Conservation (phyloP, 2,113 vertebrate species). For the Scophthalmus maximus region DNA sequence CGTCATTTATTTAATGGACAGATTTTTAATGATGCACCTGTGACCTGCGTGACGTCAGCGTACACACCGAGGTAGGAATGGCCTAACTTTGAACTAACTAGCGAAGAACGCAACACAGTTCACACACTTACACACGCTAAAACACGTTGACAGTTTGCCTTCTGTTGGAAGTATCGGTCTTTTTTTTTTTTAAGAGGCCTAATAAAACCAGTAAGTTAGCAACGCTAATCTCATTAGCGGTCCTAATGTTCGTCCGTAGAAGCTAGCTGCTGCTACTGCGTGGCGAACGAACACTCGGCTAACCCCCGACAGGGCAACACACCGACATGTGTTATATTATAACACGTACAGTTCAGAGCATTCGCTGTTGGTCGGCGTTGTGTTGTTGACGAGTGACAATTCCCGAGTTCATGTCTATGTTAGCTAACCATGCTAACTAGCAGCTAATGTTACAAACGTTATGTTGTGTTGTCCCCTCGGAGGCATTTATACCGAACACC, state of each 20-base stretch:
- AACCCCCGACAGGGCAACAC: too few relatives aligned
- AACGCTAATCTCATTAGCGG: constrained; percentile 43
- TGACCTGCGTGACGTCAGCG: constrained; percentile 6
- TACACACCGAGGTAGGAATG: background rate
- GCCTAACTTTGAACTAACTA: too few relatives aligned
- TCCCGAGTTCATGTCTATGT: background rate
- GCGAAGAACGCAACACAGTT: too few relatives aligned
- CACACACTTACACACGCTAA: too few relatives aligned
- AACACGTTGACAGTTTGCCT: background rate
- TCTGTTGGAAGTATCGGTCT: background rate
- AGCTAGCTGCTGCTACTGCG: background rate
- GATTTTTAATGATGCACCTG: background rate
- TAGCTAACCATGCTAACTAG: constrained; percentile 71
- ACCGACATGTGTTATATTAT: accelerated
- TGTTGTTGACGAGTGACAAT: background rate
- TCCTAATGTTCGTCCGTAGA: background rate
- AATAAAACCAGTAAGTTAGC: constrained; percentile 16
- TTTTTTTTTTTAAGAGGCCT: background rate
- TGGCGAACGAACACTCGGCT: background rate
- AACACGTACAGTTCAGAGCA: accelerated
- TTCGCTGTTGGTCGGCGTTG: background rate
- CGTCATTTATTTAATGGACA: background rate
- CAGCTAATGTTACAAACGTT: constrained; percentile 47
- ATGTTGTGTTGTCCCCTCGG: background rate
- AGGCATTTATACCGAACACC: background rate